Percentiles rank a stretch among this genome's conserved stretches.
Evolutionary conservation across 2,797 vertebrate genomes (phyloP).

Genomic region (Falco berigora): DNA sequence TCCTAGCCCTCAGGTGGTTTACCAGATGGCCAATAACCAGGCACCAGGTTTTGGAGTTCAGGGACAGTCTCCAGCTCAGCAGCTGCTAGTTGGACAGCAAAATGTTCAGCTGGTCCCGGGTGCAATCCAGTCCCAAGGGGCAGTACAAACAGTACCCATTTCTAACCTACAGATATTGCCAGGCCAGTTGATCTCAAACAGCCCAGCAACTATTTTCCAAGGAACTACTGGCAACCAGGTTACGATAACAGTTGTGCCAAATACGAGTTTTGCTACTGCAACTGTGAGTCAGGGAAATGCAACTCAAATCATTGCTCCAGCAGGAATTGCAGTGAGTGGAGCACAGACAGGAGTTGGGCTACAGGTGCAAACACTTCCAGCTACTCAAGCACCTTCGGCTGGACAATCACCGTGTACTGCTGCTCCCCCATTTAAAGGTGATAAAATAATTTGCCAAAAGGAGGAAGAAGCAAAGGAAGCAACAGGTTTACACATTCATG

Average conservation of each 20-base stretch:
- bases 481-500: conserved; percentile 95
- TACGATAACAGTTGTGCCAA: conserved; percentile 99
- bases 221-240: conserved; percentile 90
- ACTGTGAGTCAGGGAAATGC: conserved; percentile 88
- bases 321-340: conserved; percentile 78
- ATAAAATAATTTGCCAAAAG: conserved; percentile 99
- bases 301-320: conserved; percentile 80
- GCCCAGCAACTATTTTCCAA: conserved; percentile 91
- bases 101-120: conserved; percentile 93
- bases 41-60: conserved; percentile 80
- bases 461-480: conserved; percentile 99
- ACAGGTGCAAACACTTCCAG: conserved; percentile 80
- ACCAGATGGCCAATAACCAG: conserved; percentile 88
- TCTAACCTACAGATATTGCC: conserved; percentile 87
- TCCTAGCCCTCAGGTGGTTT: conserved; percentile 90
- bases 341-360: conserved; percentile 83
- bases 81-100: conserved; percentile 84
- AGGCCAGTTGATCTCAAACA: conserved; percentile 91
- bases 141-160: conserved; percentile 91
- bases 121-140: conserved; percentile 81
- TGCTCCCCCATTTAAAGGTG: conserved; percentile 90
- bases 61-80: conserved; percentile 83
- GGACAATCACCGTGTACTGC: conserved; percentile 78
- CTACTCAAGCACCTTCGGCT: conserved; percentile 75
- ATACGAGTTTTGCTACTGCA: conserved; percentile 91